Percentiles rank a stretch among this genome's conserved stretches.
Evolutionary conservation across 64 coral and sea anemone species (phyloP).

Genomic region (Actinia equina): DNA sequence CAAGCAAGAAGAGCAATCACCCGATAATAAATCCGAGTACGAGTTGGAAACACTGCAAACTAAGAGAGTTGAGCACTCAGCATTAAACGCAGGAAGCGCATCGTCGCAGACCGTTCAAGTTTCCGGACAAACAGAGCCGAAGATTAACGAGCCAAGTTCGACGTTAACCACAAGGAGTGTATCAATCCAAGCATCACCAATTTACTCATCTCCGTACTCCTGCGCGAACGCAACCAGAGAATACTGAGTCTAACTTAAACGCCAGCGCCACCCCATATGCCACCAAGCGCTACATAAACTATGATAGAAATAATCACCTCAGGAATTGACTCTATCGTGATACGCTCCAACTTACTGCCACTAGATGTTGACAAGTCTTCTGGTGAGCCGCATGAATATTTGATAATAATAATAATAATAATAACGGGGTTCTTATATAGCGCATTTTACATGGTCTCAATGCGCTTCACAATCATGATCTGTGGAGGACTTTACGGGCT

Average conservation of each 20-base stretch:
- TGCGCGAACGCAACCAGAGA: not conserved
- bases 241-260: not conserved
- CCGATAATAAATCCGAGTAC: no score
- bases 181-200: no score
- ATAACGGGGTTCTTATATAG: conserved; percentile 4
- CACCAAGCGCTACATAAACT: not conserved
- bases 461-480: no score
- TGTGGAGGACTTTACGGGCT: no score
- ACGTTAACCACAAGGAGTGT: no score
- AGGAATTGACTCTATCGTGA: conserved; percentile 30
- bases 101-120: no score
- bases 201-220: not conserved
- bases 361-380: conserved; percentile 56
- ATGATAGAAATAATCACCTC: conserved; percentile 16
- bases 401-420: not conserved
- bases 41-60: no score
- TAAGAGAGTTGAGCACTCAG: no score
- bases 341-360: conserved; percentile 41
- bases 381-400: conserved; percentile 64
- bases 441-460: conserved; percentile 51
- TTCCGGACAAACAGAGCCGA: no score
- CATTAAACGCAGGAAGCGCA: no score
- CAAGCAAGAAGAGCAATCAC: not conserved
- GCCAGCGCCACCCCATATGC: not conserved
- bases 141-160: no score